Conservation (phyloP, 37 sponge, comb jelly and placozoan genomes). For the Axinella damicornis region DNA sequence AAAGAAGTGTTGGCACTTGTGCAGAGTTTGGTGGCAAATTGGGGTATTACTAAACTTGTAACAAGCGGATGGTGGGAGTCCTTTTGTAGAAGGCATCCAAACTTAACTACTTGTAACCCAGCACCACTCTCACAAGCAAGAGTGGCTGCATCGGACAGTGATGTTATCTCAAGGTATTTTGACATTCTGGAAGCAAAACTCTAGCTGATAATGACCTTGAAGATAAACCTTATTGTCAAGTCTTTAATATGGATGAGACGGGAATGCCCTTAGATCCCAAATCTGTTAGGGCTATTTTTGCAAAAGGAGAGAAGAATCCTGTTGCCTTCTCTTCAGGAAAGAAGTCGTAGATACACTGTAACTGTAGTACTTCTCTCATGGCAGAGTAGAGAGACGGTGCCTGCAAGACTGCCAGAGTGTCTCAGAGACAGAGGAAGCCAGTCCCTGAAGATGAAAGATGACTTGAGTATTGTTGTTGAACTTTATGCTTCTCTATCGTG, state of each 20-base stretch:
- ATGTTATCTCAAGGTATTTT: slow-evolving; percentile 33
- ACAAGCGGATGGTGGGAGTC: slow-evolving; percentile 42
- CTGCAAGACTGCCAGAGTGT: too few species aligned
- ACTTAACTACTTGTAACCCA: slow-evolving; percentile 28
- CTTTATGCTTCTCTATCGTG: too few species aligned
- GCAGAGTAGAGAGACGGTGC: too few species aligned
- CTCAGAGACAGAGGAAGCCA: too few species aligned
- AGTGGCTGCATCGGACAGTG: slow-evolving; percentile 29
- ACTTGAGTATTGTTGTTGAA: too few species aligned
- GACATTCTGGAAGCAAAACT: slow-evolving; percentile 46
- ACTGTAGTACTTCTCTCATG: too few species aligned
- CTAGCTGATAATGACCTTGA: slow-evolving; percentile 43
- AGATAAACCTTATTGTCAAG: slow-evolving; percentile 39
- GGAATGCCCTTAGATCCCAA: slow-evolving; percentile 51
- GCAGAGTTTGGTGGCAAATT: slow-evolving; percentile 5
- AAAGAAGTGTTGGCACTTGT: slow-evolving; percentile 21
- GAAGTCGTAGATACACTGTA: slow-evolving; percentile 31
- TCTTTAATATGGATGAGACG: slow-evolving; percentile 64
- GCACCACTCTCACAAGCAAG: slow-evolving; percentile 44
- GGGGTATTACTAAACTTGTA: background rate
- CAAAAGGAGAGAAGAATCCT: slow-evolving; percentile 29
- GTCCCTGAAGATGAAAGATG: too few species aligned
- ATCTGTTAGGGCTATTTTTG: slow-evolving; percentile 13
- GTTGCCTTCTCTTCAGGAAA: background rate
- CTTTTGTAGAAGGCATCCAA: slow-evolving; percentile 47